Conservation (phyloP, 64 coral and sea anemone genomes). For the Catalaphyllia jardinei region DNA sequence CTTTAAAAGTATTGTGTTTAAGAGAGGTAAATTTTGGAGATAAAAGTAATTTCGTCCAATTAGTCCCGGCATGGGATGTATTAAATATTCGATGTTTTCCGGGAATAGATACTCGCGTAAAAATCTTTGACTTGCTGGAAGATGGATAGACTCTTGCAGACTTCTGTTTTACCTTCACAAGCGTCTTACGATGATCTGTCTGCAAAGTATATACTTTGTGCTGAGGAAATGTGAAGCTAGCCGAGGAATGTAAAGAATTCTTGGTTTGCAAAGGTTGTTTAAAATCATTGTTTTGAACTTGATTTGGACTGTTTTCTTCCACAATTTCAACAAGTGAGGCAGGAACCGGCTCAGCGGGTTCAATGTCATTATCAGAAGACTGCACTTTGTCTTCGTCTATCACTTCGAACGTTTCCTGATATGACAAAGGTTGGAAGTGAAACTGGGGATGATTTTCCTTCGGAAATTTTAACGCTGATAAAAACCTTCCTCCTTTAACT, state of each 20-base stretch:
- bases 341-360: not conserved
- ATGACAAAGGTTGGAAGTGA: not conserved
- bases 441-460: conserved; percentile 2
- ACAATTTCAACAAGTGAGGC: conserved; percentile 30
- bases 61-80: not conserved
- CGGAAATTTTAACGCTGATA: not conserved
- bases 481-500: not conserved
- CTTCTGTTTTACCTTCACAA: not conserved
- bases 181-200: not conserved
- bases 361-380: not conserved
- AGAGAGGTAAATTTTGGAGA: not conserved
- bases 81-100: not conserved
- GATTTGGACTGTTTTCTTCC: not conserved
- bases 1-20: not conserved
- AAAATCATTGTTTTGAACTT: not conserved
- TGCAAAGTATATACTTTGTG: not conserved
- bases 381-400: not conserved
- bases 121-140: not conserved
- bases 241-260: not conserved
- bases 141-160: not conserved
- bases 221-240: not conserved
- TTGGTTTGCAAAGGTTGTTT: not conserved
- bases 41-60: not conserved
- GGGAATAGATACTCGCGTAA: conserved; percentile 4
- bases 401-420: conserved; percentile 3